phyloP scores from a whole-genome alignment of 2,888 invertebrate species.

The Argynnis bischoffii region DNA sequence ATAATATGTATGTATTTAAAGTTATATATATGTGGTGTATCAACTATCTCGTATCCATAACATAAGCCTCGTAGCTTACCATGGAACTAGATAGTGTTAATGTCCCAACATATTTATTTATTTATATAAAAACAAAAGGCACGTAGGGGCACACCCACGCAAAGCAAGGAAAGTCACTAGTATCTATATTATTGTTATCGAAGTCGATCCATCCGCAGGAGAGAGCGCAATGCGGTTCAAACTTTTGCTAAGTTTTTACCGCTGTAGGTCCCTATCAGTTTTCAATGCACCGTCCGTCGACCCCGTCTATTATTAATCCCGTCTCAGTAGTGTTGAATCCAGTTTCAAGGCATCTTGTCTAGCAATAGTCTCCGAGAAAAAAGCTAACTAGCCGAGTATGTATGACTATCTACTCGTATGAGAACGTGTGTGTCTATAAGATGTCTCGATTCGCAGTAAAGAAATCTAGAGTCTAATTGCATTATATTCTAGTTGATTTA shows the following conservation, averaged over 20 bases:
- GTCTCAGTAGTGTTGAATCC: constrained; percentile 58
- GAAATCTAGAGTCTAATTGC: background rate
- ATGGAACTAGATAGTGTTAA: too few species aligned
- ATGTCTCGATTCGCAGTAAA: constrained; percentile 5
- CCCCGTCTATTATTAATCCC: constrained; percentile 68
- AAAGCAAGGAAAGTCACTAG: background rate
- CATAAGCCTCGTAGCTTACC: too few species aligned
- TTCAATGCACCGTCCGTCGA: constrained; percentile 54
- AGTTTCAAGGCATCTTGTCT: constrained; percentile 70
- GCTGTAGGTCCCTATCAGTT: constrained; percentile 32
- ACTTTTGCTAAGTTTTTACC: constrained; percentile 17
- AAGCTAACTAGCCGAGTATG: constrained; percentile 31
- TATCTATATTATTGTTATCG: background rate
- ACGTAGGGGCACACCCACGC: too few species aligned
- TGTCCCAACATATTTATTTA: too few species aligned
- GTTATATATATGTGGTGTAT: too few species aligned
- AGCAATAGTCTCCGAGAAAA: constrained; percentile 45
- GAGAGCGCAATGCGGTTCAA: constrained; percentile 21
- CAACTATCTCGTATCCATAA: too few species aligned
- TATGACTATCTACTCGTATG: background rate
- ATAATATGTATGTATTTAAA: too few species aligned
- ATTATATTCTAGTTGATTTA: constrained; percentile 17
- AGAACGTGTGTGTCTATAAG: constrained; percentile 9
- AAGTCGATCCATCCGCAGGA: background rate
- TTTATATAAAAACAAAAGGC: too few species aligned